Percentiles rank a stretch among this genome's conserved stretches.
phyloP scores from a whole-genome alignment of 2,113 vertebrate species.

The Elephantulus edwardii region DNA sequence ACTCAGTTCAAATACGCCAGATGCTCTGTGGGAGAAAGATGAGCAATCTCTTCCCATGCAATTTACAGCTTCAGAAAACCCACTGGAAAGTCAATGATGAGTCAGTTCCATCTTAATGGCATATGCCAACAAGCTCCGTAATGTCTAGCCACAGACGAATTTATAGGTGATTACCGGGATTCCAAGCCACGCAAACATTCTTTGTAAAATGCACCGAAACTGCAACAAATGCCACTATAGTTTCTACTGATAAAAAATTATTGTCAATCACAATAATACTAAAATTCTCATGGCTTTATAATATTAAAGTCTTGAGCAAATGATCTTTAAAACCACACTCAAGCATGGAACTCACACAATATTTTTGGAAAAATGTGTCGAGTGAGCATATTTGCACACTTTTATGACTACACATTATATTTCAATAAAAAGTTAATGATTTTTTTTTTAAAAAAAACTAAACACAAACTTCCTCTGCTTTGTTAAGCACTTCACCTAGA shows the following conservation, averaged over 20 bases:
- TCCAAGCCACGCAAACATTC: background rate
- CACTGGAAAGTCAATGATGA: no score
- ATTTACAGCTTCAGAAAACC: no score
- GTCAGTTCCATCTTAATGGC: no score
- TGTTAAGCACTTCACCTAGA: background rate
- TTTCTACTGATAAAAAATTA: conserved; percentile 34
- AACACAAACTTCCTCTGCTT: background rate
- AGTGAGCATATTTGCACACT: background rate
- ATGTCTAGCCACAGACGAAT: background rate
- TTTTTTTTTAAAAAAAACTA: conserved; percentile 1
- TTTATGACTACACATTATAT: background rate
- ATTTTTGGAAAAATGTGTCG: conserved; percentile 13
- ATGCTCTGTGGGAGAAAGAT: no score
- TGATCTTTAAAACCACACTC: background rate
- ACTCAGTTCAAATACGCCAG: no score
- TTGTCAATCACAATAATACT: background rate
- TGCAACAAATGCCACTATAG: background rate
- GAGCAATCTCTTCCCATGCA: no score
- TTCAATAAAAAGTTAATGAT: conserved; percentile 46
- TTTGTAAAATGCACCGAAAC: background rate
- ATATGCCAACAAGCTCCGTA: no score
- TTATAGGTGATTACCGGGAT: background rate
- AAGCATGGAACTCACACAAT: background rate
- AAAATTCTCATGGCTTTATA: conserved; percentile 20
- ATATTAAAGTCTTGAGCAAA: conserved; percentile 15